These are phyloP conservation scores for Lasaia peninsularis DNA, from an alignment of 1,140 invertebrate species.

Conservation along the genomic window DNA sequence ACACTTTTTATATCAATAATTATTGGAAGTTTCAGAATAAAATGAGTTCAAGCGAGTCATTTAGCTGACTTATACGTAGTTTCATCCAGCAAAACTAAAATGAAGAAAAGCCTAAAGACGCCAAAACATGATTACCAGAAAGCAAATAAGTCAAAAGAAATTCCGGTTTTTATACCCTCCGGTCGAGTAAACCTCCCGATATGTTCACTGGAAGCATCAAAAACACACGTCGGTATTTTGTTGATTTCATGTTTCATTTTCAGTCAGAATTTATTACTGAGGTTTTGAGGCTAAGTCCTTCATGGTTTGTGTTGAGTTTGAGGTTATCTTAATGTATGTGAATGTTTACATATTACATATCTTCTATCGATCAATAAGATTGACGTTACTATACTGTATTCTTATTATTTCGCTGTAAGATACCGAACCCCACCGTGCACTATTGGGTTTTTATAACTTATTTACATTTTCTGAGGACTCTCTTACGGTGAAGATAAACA, in stretches of 20 bases:
- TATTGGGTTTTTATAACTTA: no score
- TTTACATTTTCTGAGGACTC: no score
- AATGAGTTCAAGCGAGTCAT: no score
- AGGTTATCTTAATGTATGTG: not conserved
- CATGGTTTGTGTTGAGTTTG: slow-evolving; percentile 17
- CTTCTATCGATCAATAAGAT: no score
- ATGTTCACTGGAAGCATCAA: slow-evolving; percentile 13
- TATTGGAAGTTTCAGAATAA: no score
- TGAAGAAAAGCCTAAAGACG: not conserved
- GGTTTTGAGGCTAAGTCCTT: slow-evolving; percentile 13
- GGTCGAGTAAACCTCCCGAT: not conserved
- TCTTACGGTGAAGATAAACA: no score
- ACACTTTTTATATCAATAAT: no score
- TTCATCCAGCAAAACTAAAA: no score
- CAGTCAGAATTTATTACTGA: slow-evolving; percentile 3
- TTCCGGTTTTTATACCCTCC: not conserved
- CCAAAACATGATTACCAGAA: not conserved
- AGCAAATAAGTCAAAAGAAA: not conserved
- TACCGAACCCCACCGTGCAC: no score
- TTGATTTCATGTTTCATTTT: slow-evolving; percentile 16
- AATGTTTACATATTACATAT: not conserved
- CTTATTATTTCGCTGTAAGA: no score
- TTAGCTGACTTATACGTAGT: no score
- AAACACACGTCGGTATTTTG: slow-evolving; percentile 20
- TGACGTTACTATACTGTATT: no score